These are phyloP conservation scores for Cochlearius cochlearius DNA, from an alignment of 2,113 vertebrate species.

Conservation along the genomic window DNA sequence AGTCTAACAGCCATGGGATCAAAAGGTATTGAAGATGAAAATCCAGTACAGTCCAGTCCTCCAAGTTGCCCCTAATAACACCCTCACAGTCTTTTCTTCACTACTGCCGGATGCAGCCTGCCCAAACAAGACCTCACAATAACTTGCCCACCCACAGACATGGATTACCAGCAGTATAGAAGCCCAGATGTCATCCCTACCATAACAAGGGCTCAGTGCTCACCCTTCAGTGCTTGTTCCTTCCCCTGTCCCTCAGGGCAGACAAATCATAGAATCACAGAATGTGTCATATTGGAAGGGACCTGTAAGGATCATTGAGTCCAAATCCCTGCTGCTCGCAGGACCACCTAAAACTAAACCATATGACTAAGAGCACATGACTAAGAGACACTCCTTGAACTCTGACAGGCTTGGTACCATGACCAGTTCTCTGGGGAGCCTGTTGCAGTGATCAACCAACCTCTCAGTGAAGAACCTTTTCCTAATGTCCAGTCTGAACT, in stretches of 20 bases:
- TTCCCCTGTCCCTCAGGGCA: background rate
- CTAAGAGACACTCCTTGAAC: background rate
- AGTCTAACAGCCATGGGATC: background rate
- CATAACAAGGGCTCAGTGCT: background rate
- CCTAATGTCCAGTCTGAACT: too few species aligned
- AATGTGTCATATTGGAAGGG: background rate
- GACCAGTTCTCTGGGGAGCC: background rate
- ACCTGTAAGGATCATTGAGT: background rate
- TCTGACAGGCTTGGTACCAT: background rate
- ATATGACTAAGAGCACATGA: background rate
- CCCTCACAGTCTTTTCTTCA: background rate
- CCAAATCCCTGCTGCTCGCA: background rate
- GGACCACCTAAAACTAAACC: background rate
- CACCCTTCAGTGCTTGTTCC: background rate
- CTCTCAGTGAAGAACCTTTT: background rate
- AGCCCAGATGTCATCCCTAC: background rate
- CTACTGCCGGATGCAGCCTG: background rate
- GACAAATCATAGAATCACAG: too few species aligned
- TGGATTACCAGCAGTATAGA: background rate
- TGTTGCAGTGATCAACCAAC: background rate
- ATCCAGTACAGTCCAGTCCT: background rate
- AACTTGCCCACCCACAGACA: fast-evolving
- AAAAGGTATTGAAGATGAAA: background rate
- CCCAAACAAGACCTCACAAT: background rate
- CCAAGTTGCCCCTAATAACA: background rate